Percentiles rank a stretch among this genome's conserved stretches.
Evolutionary conservation across 1,140 invertebrate species (phyloP).

Genomic region (Musca vetustissima): DNA sequence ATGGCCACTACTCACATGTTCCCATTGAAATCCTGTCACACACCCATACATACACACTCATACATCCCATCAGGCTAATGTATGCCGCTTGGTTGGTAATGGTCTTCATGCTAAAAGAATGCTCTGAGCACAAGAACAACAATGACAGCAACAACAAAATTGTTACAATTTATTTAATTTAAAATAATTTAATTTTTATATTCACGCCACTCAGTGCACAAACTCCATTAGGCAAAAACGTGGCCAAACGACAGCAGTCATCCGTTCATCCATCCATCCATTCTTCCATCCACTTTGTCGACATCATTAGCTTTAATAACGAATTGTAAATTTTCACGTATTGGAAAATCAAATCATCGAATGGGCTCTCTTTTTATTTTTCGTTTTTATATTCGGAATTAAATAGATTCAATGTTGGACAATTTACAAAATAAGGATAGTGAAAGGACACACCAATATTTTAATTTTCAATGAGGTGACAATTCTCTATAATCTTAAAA

Average conservation of each 20-base stretch:
- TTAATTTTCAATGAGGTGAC: no score
- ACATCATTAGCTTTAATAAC: background rate
- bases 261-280: background rate
- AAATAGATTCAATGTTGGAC: no score
- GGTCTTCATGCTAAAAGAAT: slow-evolving; percentile 23
- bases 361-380: no score
- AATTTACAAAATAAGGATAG: no score
- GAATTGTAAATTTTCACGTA: no score
- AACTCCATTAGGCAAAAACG: slow-evolving; percentile 31
- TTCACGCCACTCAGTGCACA: slow-evolving; percentile 27
- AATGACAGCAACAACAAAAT: slow-evolving; percentile 2
- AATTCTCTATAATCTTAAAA: no score
- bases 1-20: no score
- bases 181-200: slow-evolving; percentile 30
- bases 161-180: slow-evolving; percentile 31
- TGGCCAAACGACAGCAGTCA: slow-evolving; percentile 23
- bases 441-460: no score
- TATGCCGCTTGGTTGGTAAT: slow-evolving; percentile 21
- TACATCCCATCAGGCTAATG: slow-evolving; percentile 20
- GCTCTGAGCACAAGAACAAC: no score
- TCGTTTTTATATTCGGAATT: no score
- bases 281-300: background rate
- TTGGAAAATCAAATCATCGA: no score
- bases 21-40: no score
- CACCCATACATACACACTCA: background rate